Conservation (phyloP, 2,888 invertebrate species). For the Andrena marginata region DNA sequence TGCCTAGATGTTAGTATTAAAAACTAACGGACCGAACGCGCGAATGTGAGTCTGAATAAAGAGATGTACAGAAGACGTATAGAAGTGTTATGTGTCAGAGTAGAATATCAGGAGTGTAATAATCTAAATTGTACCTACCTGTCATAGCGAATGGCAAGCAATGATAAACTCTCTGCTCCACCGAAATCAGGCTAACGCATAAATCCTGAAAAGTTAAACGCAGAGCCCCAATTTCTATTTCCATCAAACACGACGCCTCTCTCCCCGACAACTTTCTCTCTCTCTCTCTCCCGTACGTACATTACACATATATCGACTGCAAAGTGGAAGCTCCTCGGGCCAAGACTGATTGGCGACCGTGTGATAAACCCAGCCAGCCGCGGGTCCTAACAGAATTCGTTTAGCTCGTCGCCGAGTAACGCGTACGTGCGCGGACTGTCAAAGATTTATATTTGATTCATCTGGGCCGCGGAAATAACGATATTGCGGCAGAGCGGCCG, state of each 20-base stretch:
- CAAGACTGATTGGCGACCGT: not conserved
- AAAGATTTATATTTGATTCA: constrained; percentile 27
- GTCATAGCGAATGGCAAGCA: too few species aligned
- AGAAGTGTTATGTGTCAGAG: too few species aligned
- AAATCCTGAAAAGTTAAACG: too few species aligned
- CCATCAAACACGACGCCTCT: not conserved
- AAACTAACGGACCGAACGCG: too few species aligned
- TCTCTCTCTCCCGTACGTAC: not conserved
- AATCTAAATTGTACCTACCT: too few species aligned
- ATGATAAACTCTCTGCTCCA: too few species aligned
- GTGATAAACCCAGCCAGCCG: constrained; percentile 4
- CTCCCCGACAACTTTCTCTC: not conserved
- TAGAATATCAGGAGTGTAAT: too few species aligned
- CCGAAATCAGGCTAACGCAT: too few species aligned
- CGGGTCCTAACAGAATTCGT: not conserved
- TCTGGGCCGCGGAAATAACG: not conserved
- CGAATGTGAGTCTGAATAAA: too few species aligned
- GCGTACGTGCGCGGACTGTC: constrained; percentile 8
- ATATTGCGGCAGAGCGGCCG: not conserved
- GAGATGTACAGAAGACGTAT: too few species aligned
- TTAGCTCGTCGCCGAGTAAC: constrained; percentile 2
- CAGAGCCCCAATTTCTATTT: too few species aligned
- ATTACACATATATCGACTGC: not conserved
- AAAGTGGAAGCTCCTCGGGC: not conserved
- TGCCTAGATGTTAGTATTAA: too few species aligned